Evolutionary conservation across 2,797 vertebrate species (phyloP).

Genomic region (Hozukius guyotensis): DNA sequence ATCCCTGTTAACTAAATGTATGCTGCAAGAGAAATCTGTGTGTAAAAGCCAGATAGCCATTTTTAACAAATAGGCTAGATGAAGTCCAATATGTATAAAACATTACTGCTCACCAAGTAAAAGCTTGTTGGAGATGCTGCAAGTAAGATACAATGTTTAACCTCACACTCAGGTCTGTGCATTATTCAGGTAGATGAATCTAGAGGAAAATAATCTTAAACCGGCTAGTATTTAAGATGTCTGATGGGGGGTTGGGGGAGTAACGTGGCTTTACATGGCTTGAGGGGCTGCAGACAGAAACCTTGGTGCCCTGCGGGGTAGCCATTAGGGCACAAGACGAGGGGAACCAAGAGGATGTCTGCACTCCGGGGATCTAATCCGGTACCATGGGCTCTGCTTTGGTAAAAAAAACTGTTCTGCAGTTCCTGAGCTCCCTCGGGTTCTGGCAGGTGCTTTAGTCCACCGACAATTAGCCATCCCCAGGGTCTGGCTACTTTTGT

Average conservation of each 20-base stretch:
- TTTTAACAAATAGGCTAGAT: not conserved
- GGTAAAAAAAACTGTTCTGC: slow-evolving; percentile 65
- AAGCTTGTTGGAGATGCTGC: not conserved
- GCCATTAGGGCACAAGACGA: slow-evolving; percentile 61
- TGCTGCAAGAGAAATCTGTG: not conserved
- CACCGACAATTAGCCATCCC: slow-evolving; percentile 76
- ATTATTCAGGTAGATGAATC: not conserved
- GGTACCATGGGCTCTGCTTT: slow-evolving; percentile 57
- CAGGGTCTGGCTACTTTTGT: slow-evolving; percentile 82
- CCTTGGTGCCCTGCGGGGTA: slow-evolving; percentile 53
- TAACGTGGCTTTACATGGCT: slow-evolving; percentile 45
- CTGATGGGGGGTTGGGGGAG: slow-evolving; percentile 22
- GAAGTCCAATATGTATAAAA: not conserved
- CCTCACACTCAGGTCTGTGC: not conserved
- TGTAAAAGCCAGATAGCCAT: not conserved
- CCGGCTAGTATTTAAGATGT: slow-evolving; percentile 25
- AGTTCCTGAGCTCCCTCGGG: slow-evolving; percentile 73
- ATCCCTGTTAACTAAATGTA: not conserved
- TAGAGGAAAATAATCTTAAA: not conserved
- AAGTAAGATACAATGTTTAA: not conserved
- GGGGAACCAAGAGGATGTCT: slow-evolving; percentile 66
- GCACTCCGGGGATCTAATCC: slow-evolving; percentile 80
- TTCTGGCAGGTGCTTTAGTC: slow-evolving; percentile 83
- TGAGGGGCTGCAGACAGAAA: slow-evolving; percentile 68
- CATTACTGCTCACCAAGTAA: not conserved